A percentile compares a stretch with the other conserved stretches of the same genome.
phyloP scores from a whole-genome alignment of 2,888 invertebrate genomes.

The Archips crataeganus region DNA sequence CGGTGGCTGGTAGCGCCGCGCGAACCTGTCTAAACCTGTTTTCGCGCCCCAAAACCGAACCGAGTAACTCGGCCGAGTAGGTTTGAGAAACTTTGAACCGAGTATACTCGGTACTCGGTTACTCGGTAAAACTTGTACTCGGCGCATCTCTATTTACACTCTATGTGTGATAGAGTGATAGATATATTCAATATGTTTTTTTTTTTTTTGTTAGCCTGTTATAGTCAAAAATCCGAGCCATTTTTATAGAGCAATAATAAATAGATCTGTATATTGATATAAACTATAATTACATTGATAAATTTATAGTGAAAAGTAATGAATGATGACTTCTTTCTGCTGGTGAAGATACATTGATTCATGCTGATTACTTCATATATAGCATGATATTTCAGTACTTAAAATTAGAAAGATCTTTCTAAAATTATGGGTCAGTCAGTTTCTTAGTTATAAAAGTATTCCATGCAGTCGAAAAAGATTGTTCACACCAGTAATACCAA shows the following conservation, averaged over 20 bases:
- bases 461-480: constrained; percentile 49
- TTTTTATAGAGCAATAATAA: constrained; percentile 45
- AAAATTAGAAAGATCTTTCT: constrained; percentile 37
- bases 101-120: too few species aligned
- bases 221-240: constrained; percentile 13
- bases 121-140: too few species aligned
- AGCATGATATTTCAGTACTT: constrained; percentile 21
- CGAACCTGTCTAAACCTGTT: too few species aligned
- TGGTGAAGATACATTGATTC: constrained; percentile 28
- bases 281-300: constrained; percentile 19
- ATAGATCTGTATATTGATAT: constrained; percentile 70
- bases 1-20: too few species aligned
- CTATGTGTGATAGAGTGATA: too few species aligned
- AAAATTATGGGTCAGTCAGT: constrained; percentile 74
- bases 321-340: constrained; percentile 10
- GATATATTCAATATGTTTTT: too few species aligned
- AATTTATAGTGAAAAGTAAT: constrained; percentile 20
- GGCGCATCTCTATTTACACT: too few species aligned
- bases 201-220: too few species aligned
- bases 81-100: too few species aligned
- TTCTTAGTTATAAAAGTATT: constrained; percentile 49
- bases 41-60: too few species aligned
- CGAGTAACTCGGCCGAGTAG: too few species aligned
- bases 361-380: constrained; percentile 37
- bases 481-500: constrained; percentile 7